Evolutionary conservation across 2,888 invertebrate species (phyloP).

Genomic region (Lapara coniferarum): DNA sequence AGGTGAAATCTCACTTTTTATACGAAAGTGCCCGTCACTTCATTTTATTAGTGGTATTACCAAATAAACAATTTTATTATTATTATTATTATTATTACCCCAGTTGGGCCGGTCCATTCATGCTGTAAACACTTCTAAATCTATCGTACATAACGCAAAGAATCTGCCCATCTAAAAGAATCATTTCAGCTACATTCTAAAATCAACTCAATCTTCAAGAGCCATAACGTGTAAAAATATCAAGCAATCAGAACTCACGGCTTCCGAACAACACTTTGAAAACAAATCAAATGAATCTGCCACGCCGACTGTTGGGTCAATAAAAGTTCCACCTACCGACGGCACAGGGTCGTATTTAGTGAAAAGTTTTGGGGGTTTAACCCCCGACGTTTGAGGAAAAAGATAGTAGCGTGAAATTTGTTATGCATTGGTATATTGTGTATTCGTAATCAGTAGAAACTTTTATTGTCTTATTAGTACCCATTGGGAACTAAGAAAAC

Average conservation of each 20-base stretch:
- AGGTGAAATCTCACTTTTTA: background rate
- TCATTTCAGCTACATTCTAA: background rate
- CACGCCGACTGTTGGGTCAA: background rate
- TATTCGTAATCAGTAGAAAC: too few species aligned
- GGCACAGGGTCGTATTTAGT: background rate
- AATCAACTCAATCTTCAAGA: background rate
- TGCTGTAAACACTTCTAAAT: background rate
- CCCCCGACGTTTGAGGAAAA: background rate
- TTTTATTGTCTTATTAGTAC: too few species aligned
- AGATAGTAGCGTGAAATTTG: too few species aligned
- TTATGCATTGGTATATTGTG: too few species aligned
- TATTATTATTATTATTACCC: too few species aligned
- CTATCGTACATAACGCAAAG: too few species aligned
- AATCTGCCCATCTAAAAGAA: background rate
- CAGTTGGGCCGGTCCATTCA: background rate
- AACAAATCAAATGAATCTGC: conserved; percentile 19
- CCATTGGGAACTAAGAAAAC: too few species aligned
- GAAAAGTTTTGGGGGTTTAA: background rate
- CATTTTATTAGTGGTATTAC: too few species aligned
- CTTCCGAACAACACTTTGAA: background rate
- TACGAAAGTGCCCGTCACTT: background rate
- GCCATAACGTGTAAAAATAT: background rate
- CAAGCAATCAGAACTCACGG: conserved; percentile 7
- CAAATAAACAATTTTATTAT: too few species aligned
- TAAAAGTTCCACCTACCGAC: conserved; percentile 20